Base-by-base conservation (phyloP, 1,140 invertebrate species). In the Meloidogyne hapla region DNA sequence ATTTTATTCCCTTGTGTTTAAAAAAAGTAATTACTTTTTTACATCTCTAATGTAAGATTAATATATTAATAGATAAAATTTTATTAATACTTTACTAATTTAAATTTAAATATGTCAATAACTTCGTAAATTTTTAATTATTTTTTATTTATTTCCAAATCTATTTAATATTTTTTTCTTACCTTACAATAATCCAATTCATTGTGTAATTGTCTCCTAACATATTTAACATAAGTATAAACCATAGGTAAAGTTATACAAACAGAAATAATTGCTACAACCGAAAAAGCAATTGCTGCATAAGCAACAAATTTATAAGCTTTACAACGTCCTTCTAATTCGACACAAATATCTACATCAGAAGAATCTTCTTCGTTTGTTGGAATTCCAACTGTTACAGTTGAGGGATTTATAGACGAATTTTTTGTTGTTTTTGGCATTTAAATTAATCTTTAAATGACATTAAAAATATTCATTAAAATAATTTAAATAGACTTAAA, bases 201-300 rank as follows among this genome's bases (percentile, higher is more conserved):
- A 69, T 77, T 80, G 64, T 85, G 80, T 78, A 84, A 85, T 64
- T 80, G 77, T 13, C 70, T 70, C 4, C 81, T 75, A 10, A 84
- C 82, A 63, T 79, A 66, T 28, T 80, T 78, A 56, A 84, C 83
- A 77, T 84, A 84, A 69, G 84, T 84, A 78, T 84, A 84, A 4
- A 85, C 84, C 83, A 84, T 85, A 1, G 83, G 83, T 62, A 84
- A 70, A 6, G 83, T 82, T 6, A 84, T 74, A 48, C 83, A 85
- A 23, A 84, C 82, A 21, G 82, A 82, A 45, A 84, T 69, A 26
- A 85, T 77, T 9, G 82, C 82, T 21, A 84, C 81, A 15, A 83
- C 80, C 13, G 79, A 83, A 62, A 83, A 83, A 21, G 82, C 83
- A 38, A 83, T 83, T 67, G 81, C 81, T 15, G 82, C 82, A 69